Percentiles rank a stretch among this genome's conserved stretches.
Evolutionary conservation across 2,888 invertebrate species (phyloP).

Genomic region (Cremastinae sp.): DNA sequence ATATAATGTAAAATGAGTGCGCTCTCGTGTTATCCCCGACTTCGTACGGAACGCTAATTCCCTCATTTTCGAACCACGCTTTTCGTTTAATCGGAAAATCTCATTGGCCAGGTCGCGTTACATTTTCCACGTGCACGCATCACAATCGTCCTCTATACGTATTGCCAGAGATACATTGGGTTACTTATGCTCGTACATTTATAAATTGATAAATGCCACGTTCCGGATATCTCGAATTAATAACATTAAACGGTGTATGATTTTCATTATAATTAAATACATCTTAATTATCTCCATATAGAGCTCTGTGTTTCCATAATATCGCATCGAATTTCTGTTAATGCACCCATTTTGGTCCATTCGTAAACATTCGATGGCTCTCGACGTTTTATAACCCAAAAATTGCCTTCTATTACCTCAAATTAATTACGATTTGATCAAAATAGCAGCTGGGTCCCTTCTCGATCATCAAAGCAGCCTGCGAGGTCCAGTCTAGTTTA

Average conservation of each 20-base stretch:
- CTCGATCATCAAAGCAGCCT: not conserved
- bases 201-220: not conserved
- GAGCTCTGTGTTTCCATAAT: conserved; percentile 7
- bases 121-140: conserved; percentile 55
- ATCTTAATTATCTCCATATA: conserved; percentile 8
- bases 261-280: conserved; percentile 50
- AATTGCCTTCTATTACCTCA: no score
- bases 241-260: conserved; percentile 27
- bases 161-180: not conserved
- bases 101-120: conserved; percentile 58
- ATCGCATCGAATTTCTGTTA: not conserved
- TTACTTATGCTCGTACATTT: not conserved
- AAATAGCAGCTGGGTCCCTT: not conserved
- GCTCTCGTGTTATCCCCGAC: conserved; percentile 30
- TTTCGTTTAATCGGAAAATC: conserved; percentile 61
- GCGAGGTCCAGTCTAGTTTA: not conserved
- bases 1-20: conserved; percentile 50
- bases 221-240: conserved; percentile 46
- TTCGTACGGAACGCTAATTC: conserved; percentile 49
- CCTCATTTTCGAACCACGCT: conserved; percentile 58
- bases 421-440: no score
- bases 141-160: conserved; percentile 28
- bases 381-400: not conserved
- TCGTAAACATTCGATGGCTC: not conserved
- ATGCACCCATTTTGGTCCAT: not conserved